Base-by-base conservation (phyloP, 2,888 invertebrate genomes). In the Harpalus rufipes region DNA sequence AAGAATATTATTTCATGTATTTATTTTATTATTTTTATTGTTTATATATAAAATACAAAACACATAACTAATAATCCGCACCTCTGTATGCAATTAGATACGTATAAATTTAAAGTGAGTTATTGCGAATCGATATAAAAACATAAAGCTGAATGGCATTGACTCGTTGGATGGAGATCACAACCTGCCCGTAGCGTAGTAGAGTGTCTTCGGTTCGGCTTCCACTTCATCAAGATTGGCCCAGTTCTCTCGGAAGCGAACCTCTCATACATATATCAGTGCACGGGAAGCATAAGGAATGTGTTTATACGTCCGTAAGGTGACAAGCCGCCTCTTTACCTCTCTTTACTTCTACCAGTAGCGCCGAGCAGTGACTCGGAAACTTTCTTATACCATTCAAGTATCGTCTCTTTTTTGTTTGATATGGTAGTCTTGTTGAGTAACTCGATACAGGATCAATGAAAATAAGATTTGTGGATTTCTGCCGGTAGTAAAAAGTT, bases 281-380 rank as follows among this genome's bases (percentile, higher is more conserved):
- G 6, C n/a, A 68, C 68, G 68, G 68, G 68, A 68, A 68, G 68
- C 68, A 68, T 68, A 68, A 68, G 68, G 68, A 68, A 68, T 68
- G 68, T 68, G 68, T 68, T 68, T 68, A 68, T 68, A 68, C 12
- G 68, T 68, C 32, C 68, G 68, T 68, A 68, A 68, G 68, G 68
- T 68, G 68, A 68, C 68, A 68, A 68, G 68, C 68, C 39, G 4
- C 39, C 68, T n/a, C 32, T 32, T 14, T 39, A 21, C 68, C 32
- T n/a, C 39, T 25, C 68, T 3, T n/a, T 32, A 32, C 14, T 6
- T 25, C 25, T 16, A 25, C n/a, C 59, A n/a, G 59, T 59, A 18
- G 59, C 59, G 59, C 63, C 63, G 18, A 63, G 8, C 18, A 63
- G 44, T 51, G 44, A 8, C 44, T 51, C 44, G 12, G 12, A 51